Base-by-base conservation (phyloP, 2,797 vertebrate genomes). In the Steatocranus sp. region DNA sequence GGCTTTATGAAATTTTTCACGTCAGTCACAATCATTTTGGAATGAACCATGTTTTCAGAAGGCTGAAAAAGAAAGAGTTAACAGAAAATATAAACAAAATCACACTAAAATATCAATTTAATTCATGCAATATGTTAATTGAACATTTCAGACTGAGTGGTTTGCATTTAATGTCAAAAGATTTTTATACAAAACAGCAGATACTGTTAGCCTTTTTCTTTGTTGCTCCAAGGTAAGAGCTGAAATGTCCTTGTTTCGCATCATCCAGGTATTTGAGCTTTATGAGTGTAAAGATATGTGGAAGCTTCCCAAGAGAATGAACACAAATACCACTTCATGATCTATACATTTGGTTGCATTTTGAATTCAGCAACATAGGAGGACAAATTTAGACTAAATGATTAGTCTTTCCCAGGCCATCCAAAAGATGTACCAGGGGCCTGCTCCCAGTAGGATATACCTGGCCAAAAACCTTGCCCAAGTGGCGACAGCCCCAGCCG, bases 41-140 rank as follows among this genome's bases (percentile, higher is more conserved):
- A 20, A n/a, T 83, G 50, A 49, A 50, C 32, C 58, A 27, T 49
- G 17, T 81, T 73, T 92, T 83, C 90, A 80, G 78, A 50, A 82
- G 41, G 76, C 96, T 97, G 83, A 18, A 88, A 86, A 77, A 92
- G 12, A 88, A 79, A 66, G 18, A 50, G 3, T 56, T 82, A 90
- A 68, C 7, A 63, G 8, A 25, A 58, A 41, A 48, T 48, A 48
- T 48, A 18, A 73, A 68, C 38, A 66, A 66, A 66, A 38, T 41
- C 36, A 66, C 61, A 23, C 34, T 38, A 66, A 66, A 66, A 38
- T 23, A 38, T 23, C 12, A 23, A 23, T 63, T 63, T 20, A 36
- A 36, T 9, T 38, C 11, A 66, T 70, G 66, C 38, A 70, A 27
- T 46, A 46, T 70, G 15, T 70, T 46, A 68, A 68, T 7, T 68